Evolutionary conservation across 2,888 invertebrate species (phyloP).

Genomic region (Dynastes grantii): DNA sequence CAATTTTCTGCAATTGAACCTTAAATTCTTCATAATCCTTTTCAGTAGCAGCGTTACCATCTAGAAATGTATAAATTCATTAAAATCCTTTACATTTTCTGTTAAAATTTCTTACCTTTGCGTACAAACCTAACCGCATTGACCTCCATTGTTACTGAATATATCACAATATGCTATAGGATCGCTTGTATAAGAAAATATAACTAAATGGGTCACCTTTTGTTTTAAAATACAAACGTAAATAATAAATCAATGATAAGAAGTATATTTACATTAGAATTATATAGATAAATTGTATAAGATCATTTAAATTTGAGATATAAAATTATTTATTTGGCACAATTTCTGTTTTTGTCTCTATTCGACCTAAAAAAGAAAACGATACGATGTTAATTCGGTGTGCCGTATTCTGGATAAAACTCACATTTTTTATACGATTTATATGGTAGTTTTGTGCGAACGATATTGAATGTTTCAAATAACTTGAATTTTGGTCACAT

Average conservation of each 20-base stretch:
- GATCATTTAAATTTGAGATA: conserved; percentile 27
- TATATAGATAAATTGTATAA: conserved; percentile 27
- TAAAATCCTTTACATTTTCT: conserved; percentile 20
- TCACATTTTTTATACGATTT: conserved; percentile 18
- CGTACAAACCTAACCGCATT: conserved; percentile 61
- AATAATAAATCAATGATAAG: conserved; percentile 26
- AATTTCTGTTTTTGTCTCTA: conserved; percentile 12
- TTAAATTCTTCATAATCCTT: conserved; percentile 63
- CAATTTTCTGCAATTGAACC: conserved; percentile 65
- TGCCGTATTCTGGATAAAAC: not conserved
- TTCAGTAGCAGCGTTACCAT: conserved; percentile 53
- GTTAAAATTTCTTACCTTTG: conserved; percentile 58
- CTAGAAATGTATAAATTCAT: conserved; percentile 30
- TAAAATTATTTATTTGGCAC: conserved; percentile 41
- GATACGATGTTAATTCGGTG: not conserved
- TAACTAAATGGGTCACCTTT: not conserved
- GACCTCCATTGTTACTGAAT: conserved; percentile 58
- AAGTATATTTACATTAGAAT: conserved; percentile 31
- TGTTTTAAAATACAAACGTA: conserved; percentile 20
- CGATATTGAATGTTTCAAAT: conserved; percentile 22
- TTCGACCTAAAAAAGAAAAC: conserved; percentile 4
- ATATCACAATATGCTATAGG: conserved; percentile 22
- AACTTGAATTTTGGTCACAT: conserved; percentile 47
- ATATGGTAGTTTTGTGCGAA: not conserved
- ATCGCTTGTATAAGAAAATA: conserved; percentile 11